Conservation (phyloP, 2,797 vertebrate species). For the Tragopan temminckii region DNA sequence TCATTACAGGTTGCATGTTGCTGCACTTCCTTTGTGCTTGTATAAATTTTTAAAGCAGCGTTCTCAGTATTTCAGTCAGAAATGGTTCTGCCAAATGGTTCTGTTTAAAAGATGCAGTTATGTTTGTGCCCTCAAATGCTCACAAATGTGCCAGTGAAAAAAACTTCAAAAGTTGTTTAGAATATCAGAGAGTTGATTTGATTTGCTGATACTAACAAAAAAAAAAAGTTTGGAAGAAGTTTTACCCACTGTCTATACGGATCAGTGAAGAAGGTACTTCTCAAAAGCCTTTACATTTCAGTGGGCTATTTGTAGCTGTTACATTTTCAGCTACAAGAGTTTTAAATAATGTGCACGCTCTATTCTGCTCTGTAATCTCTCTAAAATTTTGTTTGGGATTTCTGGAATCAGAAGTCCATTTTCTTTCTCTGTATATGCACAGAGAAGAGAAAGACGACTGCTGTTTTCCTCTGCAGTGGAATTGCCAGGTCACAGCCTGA, state of each 20-base stretch:
- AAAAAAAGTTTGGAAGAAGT: neutral
- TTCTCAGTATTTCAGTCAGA: neutral
- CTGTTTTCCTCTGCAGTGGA: neutral
- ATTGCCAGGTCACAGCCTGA: no score
- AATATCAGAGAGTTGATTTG: neutral
- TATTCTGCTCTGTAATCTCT: neutral
- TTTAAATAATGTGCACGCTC: neutral
- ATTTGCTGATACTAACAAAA: neutral
- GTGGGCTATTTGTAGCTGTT: neutral
- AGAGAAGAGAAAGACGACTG: neutral
- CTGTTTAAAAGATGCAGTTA: neutral
- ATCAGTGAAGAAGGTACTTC: neutral
- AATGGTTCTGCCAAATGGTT: neutral
- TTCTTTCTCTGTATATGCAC: neutral
- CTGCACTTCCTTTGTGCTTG: neutral
- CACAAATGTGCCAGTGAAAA: neutral
- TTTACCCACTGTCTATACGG: neutral
- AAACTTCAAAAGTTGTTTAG: neutral
- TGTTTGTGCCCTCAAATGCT: neutral
- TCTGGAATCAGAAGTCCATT: neutral
- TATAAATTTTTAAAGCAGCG: neutral
- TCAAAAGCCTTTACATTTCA: neutral
- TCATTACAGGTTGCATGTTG: neutral
- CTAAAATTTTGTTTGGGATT: neutral
- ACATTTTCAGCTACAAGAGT: neutral